These are phyloP conservation scores for Acutogordius australiensis DNA, from an alignment of 2,888 invertebrate genomes.

Conservation along the genomic window DNA sequence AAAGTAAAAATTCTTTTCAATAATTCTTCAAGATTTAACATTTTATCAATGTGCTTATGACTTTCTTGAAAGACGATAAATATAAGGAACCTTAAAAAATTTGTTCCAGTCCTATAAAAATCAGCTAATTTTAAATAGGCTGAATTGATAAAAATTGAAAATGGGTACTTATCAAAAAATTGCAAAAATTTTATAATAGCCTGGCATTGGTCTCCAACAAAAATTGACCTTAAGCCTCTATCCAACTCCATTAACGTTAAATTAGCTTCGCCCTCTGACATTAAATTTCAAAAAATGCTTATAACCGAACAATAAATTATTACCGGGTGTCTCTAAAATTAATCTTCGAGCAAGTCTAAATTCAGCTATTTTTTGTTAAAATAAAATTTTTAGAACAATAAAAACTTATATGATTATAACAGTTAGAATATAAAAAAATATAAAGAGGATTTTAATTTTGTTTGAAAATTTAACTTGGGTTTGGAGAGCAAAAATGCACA, in stretches of 20 bases:
- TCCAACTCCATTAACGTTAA: conserved; percentile 2
- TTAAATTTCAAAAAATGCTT: no score
- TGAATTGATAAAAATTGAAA: neutral
- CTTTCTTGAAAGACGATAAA: conserved; percentile 3
- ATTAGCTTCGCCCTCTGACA: conserved; percentile 1
- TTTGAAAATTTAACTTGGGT: no score
- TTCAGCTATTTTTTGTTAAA: no score
- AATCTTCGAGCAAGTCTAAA: no score
- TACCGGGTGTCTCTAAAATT: no score
- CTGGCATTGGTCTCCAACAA: neutral
- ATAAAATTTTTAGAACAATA: no score
- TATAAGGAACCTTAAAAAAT: neutral
- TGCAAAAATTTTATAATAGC: conserved; percentile 6
- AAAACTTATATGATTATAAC: no score
- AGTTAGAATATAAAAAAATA: no score
- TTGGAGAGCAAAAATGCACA: no score
- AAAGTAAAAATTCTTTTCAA: neutral
- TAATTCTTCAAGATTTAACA: conserved; percentile 9
- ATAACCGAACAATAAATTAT: no score
- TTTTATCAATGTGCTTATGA: conserved; percentile 8
- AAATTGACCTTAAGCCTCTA: neutral
- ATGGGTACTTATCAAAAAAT: conserved; percentile 10
- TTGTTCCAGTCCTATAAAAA: neutral
- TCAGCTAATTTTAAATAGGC: neutral
- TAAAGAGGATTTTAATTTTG: no score